A percentile compares a stretch with the other conserved stretches of the same genome.
Conservation (phyloP, 2,888 invertebrate genomes). For the Epistrophella euchroma region DNA sequence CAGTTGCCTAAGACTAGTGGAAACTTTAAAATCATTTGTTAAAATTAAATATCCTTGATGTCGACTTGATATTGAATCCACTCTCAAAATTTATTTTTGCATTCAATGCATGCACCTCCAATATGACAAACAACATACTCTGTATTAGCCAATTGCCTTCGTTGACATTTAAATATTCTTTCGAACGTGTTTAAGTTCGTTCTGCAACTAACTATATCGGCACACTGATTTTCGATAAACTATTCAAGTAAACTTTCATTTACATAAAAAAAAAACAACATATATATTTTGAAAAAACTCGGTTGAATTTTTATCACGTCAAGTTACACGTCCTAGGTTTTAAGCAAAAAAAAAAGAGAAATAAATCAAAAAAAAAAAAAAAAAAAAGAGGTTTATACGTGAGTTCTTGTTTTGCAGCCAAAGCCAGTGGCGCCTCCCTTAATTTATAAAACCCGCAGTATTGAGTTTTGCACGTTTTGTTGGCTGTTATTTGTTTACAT, state of each 20-base stretch:
- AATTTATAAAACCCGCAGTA: slow-evolving; percentile 41
- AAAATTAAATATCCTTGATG: background rate
- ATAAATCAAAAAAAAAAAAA: background rate
- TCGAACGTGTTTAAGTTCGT: slow-evolving; percentile 29
- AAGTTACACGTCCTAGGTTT: slow-evolving; percentile 38
- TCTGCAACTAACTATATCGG: background rate
- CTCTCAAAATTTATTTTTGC: background rate
- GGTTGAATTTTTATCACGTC: slow-evolving; percentile 45
- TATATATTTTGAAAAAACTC: background rate
- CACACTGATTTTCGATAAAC: slow-evolving; percentile 49
- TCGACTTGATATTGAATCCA: background rate
- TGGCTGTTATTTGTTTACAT: slow-evolving; percentile 41
- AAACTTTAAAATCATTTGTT: background rate
- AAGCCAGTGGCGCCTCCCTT: slow-evolving; percentile 22
- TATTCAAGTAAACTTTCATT: slow-evolving; percentile 28
- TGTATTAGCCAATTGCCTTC: slow-evolving; percentile 24
- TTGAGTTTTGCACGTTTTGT: slow-evolving; percentile 56
- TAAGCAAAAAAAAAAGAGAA: slow-evolving; percentile 22
- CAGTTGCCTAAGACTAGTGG: too few relatives aligned
- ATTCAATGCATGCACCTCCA: background rate
- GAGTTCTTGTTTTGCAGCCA: slow-evolving; percentile 20
- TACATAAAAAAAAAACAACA: slow-evolving; percentile 15
- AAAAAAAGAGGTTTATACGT: slow-evolving; percentile 32
- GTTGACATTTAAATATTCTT: slow-evolving; percentile 43
- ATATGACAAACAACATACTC: background rate